These are phyloP conservation scores for Spisula solida DNA, from an alignment of 2,888 invertebrate species.

Conservation along the genomic window DNA sequence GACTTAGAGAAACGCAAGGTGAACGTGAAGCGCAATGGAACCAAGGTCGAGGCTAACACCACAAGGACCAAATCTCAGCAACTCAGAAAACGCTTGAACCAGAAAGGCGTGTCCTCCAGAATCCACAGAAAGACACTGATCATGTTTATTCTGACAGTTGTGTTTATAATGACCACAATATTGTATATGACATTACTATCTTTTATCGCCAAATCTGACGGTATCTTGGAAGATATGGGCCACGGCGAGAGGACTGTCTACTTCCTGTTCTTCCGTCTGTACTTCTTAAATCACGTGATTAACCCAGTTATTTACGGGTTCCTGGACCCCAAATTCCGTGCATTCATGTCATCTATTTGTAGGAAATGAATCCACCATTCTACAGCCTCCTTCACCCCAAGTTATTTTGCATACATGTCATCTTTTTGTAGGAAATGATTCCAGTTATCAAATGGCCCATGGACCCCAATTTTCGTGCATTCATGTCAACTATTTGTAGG, in stretches of 20 bases:
- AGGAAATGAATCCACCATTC: too few relatives aligned
- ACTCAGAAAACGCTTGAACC: background rate
- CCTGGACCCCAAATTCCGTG: conserved; percentile 43
- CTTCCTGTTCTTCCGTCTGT: conserved; percentile 59
- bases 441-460: background rate
- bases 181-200: conserved; percentile 48
- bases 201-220: conserved; percentile 41
- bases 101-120: conserved; percentile 1
- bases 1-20: too few relatives aligned
- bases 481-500: background rate
- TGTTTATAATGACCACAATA: conserved; percentile 48
- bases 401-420: conserved; percentile 32
- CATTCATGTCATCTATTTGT: too few relatives aligned
- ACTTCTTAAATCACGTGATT: conserved; percentile 57
- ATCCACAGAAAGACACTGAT: conserved; percentile 58
- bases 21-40: background rate
- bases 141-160: conserved; percentile 51
- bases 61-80: background rate
- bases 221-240: conserved; percentile 37
- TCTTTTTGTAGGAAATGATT: background rate
- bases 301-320: conserved; percentile 49
- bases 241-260: conserved; percentile 32
- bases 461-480: too few relatives aligned
- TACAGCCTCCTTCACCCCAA: conserved; percentile 43
- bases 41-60: background rate